Conservation (phyloP, 2,797 vertebrate genomes). For the Cichlasoma orientale region DNA sequence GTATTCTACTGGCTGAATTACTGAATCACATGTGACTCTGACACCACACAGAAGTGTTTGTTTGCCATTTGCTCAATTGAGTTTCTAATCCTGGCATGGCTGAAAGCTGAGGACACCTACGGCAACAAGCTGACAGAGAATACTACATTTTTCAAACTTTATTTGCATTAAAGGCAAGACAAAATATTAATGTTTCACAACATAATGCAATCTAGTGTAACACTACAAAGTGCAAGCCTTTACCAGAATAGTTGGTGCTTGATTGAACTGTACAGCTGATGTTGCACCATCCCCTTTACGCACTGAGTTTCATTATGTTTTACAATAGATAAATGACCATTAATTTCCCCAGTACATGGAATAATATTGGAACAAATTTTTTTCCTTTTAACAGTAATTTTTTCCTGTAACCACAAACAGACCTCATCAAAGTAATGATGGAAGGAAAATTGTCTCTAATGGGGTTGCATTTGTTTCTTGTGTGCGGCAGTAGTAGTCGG, state of each 20-base stretch:
- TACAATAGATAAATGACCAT: too few species aligned
- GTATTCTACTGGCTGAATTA: too few species aligned
- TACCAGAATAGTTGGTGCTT: neutral
- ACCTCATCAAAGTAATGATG: neutral
- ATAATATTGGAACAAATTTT: neutral
- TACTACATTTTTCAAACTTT: neutral
- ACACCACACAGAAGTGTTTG: neutral
- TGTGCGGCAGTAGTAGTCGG: neutral
- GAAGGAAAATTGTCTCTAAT: neutral
- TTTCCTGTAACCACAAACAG: neutral
- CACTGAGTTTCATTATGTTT: neutral
- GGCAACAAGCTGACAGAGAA: too few species aligned
- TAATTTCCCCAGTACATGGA: neutral
- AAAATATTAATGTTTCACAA: slow-evolving; percentile 2
- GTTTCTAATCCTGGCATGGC: neutral
- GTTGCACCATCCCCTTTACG: neutral
- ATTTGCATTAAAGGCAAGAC: slow-evolving; percentile 28
- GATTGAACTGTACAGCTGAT: neutral
- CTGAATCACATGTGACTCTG: too few species aligned
- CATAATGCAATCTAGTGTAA: slow-evolving; percentile 29
- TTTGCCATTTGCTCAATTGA: neutral
- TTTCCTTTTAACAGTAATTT: too few species aligned
- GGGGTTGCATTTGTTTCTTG: neutral
- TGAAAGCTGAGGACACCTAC: neutral
- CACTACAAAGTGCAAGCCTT: slow-evolving; percentile 5